Conservation (phyloP, 2,797 vertebrate species). For the Staurois parvus region DNA sequence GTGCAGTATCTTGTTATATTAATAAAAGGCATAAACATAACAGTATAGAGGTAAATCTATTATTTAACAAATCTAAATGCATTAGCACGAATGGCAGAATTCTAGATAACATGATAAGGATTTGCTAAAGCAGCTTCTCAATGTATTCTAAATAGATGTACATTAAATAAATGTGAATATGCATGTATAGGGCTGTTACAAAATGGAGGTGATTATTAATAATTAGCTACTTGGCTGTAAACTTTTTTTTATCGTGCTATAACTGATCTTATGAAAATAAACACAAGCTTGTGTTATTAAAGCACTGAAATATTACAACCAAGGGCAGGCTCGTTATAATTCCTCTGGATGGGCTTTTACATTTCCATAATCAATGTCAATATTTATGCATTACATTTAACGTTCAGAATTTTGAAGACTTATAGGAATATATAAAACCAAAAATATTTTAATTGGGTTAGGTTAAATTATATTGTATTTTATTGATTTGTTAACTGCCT, state of each 20-base stretch:
- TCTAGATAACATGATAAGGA: background rate
- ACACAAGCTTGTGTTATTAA: background rate
- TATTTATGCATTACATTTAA: background rate
- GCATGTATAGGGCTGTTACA: background rate
- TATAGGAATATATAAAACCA: background rate
- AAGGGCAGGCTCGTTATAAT: background rate
- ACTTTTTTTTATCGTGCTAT: background rate
- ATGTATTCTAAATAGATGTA: background rate
- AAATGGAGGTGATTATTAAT: background rate
- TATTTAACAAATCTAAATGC: background rate
- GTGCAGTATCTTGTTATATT: background rate
- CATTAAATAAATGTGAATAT: background rate
- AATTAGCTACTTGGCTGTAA: background rate
- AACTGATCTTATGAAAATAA: background rate
- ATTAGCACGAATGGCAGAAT: background rate
- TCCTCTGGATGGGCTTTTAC: background rate
- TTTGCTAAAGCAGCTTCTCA: background rate
- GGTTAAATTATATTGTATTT: background rate
- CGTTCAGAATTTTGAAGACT: background rate
- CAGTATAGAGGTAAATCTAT: background rate
- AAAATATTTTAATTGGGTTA: background rate
- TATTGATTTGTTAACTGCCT: background rate
- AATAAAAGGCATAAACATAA: background rate
- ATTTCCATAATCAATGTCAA: background rate
- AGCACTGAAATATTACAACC: background rate